Percentiles rank a stretch among this genome's conserved stretches.
Conservation (phyloP, 2,888 invertebrate species). For the Hydroisotoma schaefferi region DNA sequence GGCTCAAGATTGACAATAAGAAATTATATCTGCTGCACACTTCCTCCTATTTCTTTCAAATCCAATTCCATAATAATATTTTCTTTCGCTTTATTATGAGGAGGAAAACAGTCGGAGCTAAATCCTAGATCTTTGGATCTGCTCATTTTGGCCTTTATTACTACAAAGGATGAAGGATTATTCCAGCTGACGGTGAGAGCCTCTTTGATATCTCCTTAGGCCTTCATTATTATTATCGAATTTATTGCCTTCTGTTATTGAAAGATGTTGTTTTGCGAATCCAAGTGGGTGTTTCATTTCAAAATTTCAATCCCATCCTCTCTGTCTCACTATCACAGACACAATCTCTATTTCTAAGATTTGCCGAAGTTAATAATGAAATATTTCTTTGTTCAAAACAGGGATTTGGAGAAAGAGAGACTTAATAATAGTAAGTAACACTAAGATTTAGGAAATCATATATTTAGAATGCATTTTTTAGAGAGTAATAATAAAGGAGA, state of each 20-base stretch:
- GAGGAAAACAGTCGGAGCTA: constrained; percentile 5
- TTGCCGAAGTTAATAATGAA: too few relatives aligned
- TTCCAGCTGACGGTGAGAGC: constrained; percentile 17
- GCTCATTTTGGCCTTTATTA: constrained; percentile 14
- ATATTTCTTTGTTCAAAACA: too few relatives aligned
- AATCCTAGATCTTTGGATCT: constrained; percentile 9
- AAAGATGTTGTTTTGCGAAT: constrained; percentile 14
- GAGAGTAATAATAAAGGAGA: too few relatives aligned
- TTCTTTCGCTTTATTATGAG: constrained; percentile 12
- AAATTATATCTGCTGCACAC: constrained; percentile 13
- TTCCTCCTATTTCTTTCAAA: constrained; percentile 12
- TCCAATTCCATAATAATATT: constrained; percentile 18
- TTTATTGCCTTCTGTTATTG: constrained; percentile 15
- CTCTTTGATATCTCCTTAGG: constrained; percentile 16
- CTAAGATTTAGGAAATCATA: too few relatives aligned
- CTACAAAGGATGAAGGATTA: constrained; percentile 14
- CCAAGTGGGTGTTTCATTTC: neutral
- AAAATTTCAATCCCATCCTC: neutral
- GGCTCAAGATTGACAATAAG: constrained; percentile 14
- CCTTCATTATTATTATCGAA: constrained; percentile 15
- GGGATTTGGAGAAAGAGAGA: too few relatives aligned
- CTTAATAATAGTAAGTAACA: too few relatives aligned
- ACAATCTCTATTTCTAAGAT: too few relatives aligned
- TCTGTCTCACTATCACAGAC: too few relatives aligned
- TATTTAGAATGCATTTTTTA: too few relatives aligned